These are phyloP conservation scores for Pantherophis vulpinus DNA, from an alignment of 2,797 vertebrate species.

Conservation along the genomic window DNA sequence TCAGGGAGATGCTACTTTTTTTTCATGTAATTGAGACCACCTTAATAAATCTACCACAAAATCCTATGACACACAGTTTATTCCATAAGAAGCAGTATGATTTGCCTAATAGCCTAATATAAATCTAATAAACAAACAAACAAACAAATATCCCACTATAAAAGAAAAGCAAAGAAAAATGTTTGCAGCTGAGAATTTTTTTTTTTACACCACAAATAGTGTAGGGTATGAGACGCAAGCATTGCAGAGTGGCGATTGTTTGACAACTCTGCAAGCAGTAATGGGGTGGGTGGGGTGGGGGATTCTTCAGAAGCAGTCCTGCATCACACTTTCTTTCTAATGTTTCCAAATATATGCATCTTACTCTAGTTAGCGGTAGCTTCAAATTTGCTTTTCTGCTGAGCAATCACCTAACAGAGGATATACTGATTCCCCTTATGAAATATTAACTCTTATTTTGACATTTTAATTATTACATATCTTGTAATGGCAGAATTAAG, in stretches of 20 bases:
- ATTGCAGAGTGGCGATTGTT: neutral
- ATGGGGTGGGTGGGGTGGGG: neutral
- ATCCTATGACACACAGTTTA: neutral
- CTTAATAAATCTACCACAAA: neutral
- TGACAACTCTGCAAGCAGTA: neutral
- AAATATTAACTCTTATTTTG: neutral
- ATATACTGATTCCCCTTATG: neutral
- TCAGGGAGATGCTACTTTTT: neutral
- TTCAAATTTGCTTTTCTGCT: neutral
- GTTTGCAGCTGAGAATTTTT: neutral
- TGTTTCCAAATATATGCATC: neutral
- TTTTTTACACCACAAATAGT: neutral
- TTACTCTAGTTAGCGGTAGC: neutral
- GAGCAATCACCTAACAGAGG: neutral
- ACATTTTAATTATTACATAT: conserved; percentile 6
- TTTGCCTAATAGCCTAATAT: neutral
- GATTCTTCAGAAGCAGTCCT: neutral
- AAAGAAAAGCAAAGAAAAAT: neutral
- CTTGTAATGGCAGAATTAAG: conserved; percentile 5
- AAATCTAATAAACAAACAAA: too few species aligned
- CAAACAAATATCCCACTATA: neutral
- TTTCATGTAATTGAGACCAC: neutral
- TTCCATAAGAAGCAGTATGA: neutral
- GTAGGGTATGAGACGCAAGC: neutral
- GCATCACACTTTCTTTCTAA: neutral